These are phyloP conservation scores for Zelostemma sp. DNA, from an alignment of 1,140 invertebrate genomes.

Conservation along the genomic window DNA sequence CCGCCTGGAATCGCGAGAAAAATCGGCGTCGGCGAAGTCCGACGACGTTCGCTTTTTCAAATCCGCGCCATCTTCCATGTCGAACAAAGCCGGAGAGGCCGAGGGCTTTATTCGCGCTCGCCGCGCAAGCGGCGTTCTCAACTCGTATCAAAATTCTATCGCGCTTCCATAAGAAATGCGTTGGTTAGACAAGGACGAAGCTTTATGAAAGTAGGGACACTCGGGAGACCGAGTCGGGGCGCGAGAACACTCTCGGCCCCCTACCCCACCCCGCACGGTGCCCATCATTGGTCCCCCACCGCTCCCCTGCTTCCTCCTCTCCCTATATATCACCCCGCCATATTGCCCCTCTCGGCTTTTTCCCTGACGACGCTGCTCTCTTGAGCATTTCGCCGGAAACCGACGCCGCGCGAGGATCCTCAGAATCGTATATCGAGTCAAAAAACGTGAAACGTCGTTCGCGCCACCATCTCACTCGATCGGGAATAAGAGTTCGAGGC, in stretches of 20 bases:
- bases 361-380: constrained; percentile 65
- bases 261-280: not conserved
- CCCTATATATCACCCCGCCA: constrained; percentile 8
- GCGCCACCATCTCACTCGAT: constrained; percentile 20
- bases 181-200: not conserved
- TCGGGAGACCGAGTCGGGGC: not conserved
- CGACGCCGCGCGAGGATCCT: constrained; percentile 66
- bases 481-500: not conserved
- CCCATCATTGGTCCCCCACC: not conserved
- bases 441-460: constrained; percentile 31
- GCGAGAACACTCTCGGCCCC: not conserved
- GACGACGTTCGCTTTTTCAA: constrained; percentile 73
- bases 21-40: constrained; percentile 28
- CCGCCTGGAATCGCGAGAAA: constrained; percentile 21
- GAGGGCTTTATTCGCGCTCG: constrained; percentile 49
- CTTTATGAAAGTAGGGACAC: too few relatives aligned
- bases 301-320: not conserved
- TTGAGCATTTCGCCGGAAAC: constrained; percentile 69
- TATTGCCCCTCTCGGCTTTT: constrained; percentile 48
- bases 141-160: too few relatives aligned
- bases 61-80: constrained; percentile 86
- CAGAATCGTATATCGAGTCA: constrained; percentile 22
- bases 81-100: constrained; percentile 75
- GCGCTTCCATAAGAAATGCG: not conserved
- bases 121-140: constrained; percentile 3